Conservation (phyloP, 2,113 vertebrate genomes). For the Odocoileus virginianus region DNA sequence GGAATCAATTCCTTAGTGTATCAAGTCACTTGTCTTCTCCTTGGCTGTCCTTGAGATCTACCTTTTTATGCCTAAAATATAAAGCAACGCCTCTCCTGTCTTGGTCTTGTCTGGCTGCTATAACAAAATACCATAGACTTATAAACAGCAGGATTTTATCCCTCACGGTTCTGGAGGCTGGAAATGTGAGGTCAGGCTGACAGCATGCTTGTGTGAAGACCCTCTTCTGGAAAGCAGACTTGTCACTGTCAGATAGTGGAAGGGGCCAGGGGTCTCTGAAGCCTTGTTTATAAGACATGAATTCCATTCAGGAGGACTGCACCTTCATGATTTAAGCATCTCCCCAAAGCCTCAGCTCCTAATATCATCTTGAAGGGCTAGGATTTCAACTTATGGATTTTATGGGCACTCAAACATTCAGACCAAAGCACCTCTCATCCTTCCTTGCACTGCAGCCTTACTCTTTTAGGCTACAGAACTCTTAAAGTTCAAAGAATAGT, state of each 20-base stretch:
- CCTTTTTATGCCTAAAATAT: conserved; percentile 7
- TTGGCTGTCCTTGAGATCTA: neutral
- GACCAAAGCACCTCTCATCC: neutral
- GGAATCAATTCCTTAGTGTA: neutral
- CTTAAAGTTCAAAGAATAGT: neutral
- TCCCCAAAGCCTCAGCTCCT: neutral
- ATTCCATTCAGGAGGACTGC: neutral
- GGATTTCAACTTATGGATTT: neutral
- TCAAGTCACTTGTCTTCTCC: neutral
- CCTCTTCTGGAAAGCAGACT: neutral
- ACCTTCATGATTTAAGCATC: neutral
- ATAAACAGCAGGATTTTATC: neutral
- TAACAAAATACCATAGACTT: neutral
- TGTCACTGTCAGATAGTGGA: neutral
- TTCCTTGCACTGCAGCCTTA: neutral
- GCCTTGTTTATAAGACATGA: neutral
- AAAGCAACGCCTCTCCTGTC: neutral
- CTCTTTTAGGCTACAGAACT: neutral
- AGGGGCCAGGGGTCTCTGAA: neutral
- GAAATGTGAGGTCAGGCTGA: neutral
- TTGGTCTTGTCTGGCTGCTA: neutral
- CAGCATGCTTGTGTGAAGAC: neutral
- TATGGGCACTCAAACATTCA: neutral
- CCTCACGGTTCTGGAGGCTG: neutral
- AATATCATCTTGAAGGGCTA: neutral